Base-by-base conservation (phyloP, 2,113 vertebrate species). In the Neodon shergylaensis region DNA sequence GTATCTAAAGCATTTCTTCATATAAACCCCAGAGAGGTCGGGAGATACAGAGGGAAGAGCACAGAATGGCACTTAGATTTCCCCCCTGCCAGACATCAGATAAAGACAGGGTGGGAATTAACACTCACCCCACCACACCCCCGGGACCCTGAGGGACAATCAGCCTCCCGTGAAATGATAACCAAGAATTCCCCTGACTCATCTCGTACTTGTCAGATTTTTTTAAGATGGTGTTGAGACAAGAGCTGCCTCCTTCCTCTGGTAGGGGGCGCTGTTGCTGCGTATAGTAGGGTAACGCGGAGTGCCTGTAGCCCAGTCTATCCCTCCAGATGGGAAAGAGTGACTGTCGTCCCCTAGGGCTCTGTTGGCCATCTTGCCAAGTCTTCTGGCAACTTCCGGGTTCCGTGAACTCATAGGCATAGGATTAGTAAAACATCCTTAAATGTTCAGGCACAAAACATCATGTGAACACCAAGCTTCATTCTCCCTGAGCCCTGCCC, bases 301-400 rank as follows among this genome's bases (percentile, higher is more conserved):
- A 82, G 68, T 63, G 5, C 19, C 74, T 9, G 13, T 26, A 72
- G 54, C 63, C 6, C 4, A 10, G 9, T 87, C 61, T 88, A 74
- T 66, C 36, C 84, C 21, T 96, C 68, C 93, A 82, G 58, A 68
- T 68, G 81, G 83, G 90, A 88, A 96, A 76, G 22, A 82, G 44
- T 90, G 90, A 84, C 88, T 97, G 14, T 65, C 10, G 7, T 70
- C 73, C 95, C 96, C 72, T 85, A n/a, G 81, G 93, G 92, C 85
- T 44, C 28, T 88, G 68, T 89, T 85, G 73, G 68, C 85, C 36
- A 73, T 73, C 82, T 76, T 92, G 90, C 94, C 90, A 84, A 74
- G 65, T 94, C 92, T 89, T 91, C 96, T 93, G 94, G 96, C 95
- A 96, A 95, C 81, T 85, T 96, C 92, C 36, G 61, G 72, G 52